Base-by-base conservation (phyloP, 2,797 vertebrate species). In the Liparis tanakae region DNA sequence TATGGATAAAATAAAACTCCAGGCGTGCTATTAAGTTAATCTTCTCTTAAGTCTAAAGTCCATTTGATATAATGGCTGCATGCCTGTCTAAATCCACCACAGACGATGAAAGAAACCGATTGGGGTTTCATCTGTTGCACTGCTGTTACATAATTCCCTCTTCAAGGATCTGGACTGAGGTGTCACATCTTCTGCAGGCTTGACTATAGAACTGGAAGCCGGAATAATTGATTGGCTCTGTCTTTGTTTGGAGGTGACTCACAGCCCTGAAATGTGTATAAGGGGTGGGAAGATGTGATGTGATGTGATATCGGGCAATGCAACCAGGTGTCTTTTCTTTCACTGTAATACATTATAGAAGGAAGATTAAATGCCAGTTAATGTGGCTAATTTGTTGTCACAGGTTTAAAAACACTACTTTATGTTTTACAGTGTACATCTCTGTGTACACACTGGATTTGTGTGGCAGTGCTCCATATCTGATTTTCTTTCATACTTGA, bases 201-300 rank as follows among this genome's bases (percentile, higher is more conserved):
- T 83, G 67, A 74, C 36, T 70, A 61, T 61, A 64, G 46, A 73
- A 67, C 76, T 84, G 81, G 74, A 81, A 84, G 79, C 76, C 83
- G 81, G 74, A 81, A 84, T 78, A 82, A 76, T 82, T 22, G 74
- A 63, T 69, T 78, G 63, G 69, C 79, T 85, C 65, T 48, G 4
- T n/a, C 51, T 64, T 48, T 60, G 58, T 56, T 51, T 79, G 57
- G 65, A 83, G 77, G 85, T 90, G 90, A 93, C 74, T 92, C 89
- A 90, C 58, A 44, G 60, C 14, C 56, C 51, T 85, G 76, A n/a
- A n/a, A n/a, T n/a, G n/a, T n/a, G n/a, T n/a, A n/a, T n/a, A n/a
- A n/a, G n/a, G n/a, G n/a, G n/a, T n/a, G n/a, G n/a, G n/a, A n/a
- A n/a, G n/a, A n/a, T n/a, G n/a, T n/a, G n/a, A n/a, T n/a, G 67